Conservation (phyloP, 2,888 invertebrate species). For the Elgonia sp. region DNA sequence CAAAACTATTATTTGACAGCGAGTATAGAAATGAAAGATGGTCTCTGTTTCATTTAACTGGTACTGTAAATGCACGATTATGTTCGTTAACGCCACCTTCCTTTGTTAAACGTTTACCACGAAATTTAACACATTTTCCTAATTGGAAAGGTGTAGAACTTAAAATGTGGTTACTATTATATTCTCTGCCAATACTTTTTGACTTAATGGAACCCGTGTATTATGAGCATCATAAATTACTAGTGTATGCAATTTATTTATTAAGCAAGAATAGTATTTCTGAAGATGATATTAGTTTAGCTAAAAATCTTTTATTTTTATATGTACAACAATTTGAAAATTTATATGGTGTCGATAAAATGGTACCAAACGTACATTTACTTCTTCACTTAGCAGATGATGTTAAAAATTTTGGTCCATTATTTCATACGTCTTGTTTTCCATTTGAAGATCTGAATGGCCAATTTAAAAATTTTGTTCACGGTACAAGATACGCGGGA, state of each 20-base stretch:
- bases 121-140: conserved; percentile 62
- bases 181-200: conserved; percentile 74
- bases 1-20: conserved; percentile 64
- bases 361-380: too few relatives aligned
- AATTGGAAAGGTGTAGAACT: conserved; percentile 77
- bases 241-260: conserved; percentile 71
- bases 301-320: conserved; percentile 31
- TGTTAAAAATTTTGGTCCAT: too few relatives aligned
- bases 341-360: conserved; percentile 64
- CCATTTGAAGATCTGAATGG: too few relatives aligned
- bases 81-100: conserved; percentile 66
- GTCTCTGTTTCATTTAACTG: conserved; percentile 11
- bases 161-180: conserved; percentile 72
- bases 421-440: too few relatives aligned
- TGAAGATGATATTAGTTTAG: conserved; percentile 13
- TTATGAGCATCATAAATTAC: conserved; percentile 74
- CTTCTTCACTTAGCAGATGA: too few relatives aligned
- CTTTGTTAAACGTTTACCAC: conserved; percentile 67
- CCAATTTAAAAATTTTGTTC: too few relatives aligned
- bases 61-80: conserved; percentile 62
- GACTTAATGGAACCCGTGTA: conserved; percentile 70
- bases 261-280: conserved; percentile 70
- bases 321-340: conserved; percentile 71
- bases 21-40: not conserved
- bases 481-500: too few relatives aligned